A percentile compares a stretch with the other conserved stretches of the same genome.
Conservation (phyloP, 2,797 vertebrate species). For the Melanotaenia pygmaea region DNA sequence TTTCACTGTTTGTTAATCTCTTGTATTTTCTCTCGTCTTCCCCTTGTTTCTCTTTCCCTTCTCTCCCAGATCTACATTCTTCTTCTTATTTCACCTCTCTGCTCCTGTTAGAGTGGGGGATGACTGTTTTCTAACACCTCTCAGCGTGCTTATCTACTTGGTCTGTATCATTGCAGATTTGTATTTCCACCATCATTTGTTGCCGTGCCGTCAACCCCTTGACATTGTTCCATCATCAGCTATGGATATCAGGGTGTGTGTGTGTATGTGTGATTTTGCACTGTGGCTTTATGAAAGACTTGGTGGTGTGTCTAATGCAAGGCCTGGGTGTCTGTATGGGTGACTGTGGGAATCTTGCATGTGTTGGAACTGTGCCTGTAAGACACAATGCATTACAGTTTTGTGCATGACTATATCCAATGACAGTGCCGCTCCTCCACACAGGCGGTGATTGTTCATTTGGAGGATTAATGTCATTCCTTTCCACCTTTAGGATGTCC, state of each 20-base stretch:
- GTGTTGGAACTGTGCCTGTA: conserved; percentile 62
- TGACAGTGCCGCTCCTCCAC: conserved; percentile 41
- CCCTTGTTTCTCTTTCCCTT: conserved; percentile 45
- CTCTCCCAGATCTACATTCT: conserved; percentile 56
- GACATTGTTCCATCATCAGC: conserved; percentile 62
- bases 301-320: conserved; percentile 31
- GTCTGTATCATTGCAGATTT: conserved; percentile 84
- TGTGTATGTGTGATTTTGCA: conserved; percentile 46
- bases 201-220: conserved; percentile 55
- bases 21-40: conserved; percentile 55
- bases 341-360: conserved; percentile 60
- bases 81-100: conserved; percentile 62
- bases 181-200: conserved; percentile 64
- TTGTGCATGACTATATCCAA: conserved; percentile 65
- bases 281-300: conserved; percentile 48
- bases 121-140: conserved; percentile 83
- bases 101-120: conserved; percentile 81
- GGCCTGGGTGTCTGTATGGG: conserved; percentile 31
- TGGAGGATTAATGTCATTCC: conserved; percentile 32
- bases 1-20: conserved; percentile 48
- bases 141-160: conserved; percentile 81
- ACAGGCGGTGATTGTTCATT: conserved; percentile 52
- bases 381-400: conserved; percentile 59
- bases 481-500: conserved; percentile 39
- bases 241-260: conserved; percentile 49